phyloP scores from a whole-genome alignment of 2,797 vertebrate species.

The Gymnopithys bicolor region DNA sequence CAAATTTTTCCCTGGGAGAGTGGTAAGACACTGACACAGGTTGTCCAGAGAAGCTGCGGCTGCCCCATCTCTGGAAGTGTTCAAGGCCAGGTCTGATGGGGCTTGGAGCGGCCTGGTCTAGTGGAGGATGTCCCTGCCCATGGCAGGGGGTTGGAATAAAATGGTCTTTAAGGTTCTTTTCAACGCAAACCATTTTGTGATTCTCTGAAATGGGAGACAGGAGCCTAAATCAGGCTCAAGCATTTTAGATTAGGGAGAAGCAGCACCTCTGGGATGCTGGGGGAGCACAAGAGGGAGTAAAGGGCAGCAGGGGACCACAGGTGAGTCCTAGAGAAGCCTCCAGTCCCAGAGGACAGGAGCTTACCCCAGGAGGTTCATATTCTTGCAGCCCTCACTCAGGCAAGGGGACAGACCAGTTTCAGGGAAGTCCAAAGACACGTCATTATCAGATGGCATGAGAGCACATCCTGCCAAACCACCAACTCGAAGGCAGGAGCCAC shows the following conservation, averaged over 20 bases:
- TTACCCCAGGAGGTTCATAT: not conserved
- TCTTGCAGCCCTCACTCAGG: not conserved
- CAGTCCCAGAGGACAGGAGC: not conserved
- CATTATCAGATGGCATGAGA: not conserved
- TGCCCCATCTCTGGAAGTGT: not conserved
- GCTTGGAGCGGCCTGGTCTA: fast-evolving
- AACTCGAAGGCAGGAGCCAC: not conserved
- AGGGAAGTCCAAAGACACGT: not conserved
- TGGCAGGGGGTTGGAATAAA: not conserved
- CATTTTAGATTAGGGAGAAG: not conserved
- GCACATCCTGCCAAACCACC: not conserved
- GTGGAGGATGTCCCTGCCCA: too few relatives aligned
- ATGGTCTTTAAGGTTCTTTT: too few relatives aligned
- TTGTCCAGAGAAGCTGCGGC: not conserved
- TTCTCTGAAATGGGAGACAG: not conserved
- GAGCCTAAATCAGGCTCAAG: not conserved
- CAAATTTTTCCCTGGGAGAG: not conserved
- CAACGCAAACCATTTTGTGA: too few relatives aligned
- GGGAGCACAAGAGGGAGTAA: not conserved
- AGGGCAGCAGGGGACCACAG: not conserved
- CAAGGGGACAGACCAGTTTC: not conserved
- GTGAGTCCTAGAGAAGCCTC: not conserved
- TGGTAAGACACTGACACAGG: not conserved
- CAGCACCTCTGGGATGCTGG: not conserved
- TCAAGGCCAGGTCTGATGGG: fast-evolving